These are phyloP conservation scores for Okapia johnstoni DNA, from an alignment of 2,113 vertebrate species.

Conservation along the genomic window DNA sequence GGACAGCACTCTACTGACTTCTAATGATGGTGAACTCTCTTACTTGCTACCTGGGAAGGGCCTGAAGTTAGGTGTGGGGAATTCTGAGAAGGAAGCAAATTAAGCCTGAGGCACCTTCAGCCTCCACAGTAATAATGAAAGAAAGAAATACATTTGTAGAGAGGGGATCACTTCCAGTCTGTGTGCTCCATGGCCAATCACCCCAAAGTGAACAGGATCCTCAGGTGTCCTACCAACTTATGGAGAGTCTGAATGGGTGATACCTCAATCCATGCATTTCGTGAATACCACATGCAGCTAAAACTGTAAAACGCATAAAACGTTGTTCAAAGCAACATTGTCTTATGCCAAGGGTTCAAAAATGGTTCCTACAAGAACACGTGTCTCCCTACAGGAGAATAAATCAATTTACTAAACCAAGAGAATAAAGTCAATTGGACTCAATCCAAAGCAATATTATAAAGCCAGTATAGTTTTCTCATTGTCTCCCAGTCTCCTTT, in stretches of 20 bases:
- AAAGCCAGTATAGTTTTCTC: neutral
- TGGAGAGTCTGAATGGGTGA: neutral
- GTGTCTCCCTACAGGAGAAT: neutral
- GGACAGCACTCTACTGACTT: neutral
- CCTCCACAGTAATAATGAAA: neutral
- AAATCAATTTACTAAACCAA: neutral
- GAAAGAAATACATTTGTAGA: neutral
- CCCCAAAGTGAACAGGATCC: neutral
- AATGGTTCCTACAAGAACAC: neutral
- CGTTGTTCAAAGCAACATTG: neutral
- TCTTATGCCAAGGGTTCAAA: neutral
- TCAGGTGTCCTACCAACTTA: neutral
- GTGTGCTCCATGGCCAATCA: neutral
- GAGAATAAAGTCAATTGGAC: neutral
- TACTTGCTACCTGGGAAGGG: neutral
- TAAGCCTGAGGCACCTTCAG: neutral
- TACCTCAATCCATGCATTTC: neutral
- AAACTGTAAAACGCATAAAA: neutral
- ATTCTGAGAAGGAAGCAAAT: neutral
- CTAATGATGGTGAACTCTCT: neutral
- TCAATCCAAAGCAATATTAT: neutral
- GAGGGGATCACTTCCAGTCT: neutral
- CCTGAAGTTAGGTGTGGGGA: neutral
- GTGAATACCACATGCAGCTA: neutral
- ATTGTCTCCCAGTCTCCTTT: neutral